phyloP scores from a whole-genome alignment of 2,888 invertebrate genomes.

The Oscheius sp. region DNA sequence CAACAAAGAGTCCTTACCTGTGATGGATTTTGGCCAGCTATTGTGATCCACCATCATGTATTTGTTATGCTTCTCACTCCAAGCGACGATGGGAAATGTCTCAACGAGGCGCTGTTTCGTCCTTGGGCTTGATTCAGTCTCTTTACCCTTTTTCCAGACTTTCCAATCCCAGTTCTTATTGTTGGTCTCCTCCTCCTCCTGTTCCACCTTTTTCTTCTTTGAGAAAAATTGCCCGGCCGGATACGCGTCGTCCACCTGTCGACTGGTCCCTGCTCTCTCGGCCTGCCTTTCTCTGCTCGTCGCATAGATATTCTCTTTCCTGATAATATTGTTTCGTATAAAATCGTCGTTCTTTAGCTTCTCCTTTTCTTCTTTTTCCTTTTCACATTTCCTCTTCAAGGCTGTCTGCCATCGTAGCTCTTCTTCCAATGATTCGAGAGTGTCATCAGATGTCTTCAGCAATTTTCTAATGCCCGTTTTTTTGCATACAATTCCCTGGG shows the following conservation, averaged over 20 bases:
- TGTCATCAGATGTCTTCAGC: conserved; percentile 14
- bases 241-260: neutral
- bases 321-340: neutral
- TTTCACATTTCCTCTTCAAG: neutral
- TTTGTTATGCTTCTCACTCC: conserved; percentile 27
- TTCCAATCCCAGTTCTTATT: neutral
- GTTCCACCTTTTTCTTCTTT: conserved; percentile 10
- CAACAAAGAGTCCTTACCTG: neutral
- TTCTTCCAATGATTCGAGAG: conserved; percentile 1
- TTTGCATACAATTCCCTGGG: no score
- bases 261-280: neutral
- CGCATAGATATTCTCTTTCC: conserved; percentile 9
- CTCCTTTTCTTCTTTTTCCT: conserved; percentile 3
- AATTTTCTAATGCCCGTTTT: no score
- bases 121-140: neutral
- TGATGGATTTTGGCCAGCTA: conserved; percentile 13
- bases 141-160: neutral
- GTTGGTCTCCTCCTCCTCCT: neutral
- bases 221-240: conserved; percentile 9
- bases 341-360: conserved; percentile 16
- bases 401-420: neutral
- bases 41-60: conserved; percentile 24
- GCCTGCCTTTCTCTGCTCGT: conserved; percentile 5
- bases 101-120: neutral
- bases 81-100: conserved; percentile 12